Conservation (phyloP, 2,797 vertebrate genomes). For the Dicrostonyx torquatus region DNA sequence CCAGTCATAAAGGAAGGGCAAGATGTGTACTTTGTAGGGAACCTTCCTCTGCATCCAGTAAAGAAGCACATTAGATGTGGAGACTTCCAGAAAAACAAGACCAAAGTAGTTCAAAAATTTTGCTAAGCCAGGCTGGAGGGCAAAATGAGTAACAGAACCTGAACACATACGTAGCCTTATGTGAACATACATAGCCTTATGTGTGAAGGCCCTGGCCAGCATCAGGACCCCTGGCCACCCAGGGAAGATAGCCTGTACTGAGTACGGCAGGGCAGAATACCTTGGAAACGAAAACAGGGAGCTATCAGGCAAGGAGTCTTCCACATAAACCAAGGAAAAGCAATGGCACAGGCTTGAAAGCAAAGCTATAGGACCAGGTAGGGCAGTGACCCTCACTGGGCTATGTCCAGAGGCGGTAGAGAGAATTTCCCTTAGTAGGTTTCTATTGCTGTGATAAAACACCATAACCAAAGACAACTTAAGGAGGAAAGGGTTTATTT, state of each 20-base stretch:
- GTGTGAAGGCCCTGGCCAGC: not conserved
- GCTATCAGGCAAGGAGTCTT: not conserved
- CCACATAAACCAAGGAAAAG: not conserved
- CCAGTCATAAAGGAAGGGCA: not conserved
- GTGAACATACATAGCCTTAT: not conserved
- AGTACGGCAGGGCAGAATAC: not conserved
- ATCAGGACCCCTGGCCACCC: not conserved
- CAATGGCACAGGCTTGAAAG: not conserved
- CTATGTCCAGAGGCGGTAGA: not conserved
- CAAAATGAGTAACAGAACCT: not conserved
- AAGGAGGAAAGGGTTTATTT: too few relatives aligned
- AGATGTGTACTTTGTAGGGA: not conserved
- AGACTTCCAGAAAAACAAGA: slow-evolving; percentile 5
- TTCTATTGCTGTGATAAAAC: not conserved
- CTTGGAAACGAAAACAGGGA: not conserved
- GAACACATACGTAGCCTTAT: not conserved
- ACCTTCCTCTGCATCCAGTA: not conserved
- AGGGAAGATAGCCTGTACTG: not conserved
- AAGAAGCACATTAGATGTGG: not conserved
- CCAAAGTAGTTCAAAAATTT: not conserved
- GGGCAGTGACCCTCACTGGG: not conserved
- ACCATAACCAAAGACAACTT: not conserved
- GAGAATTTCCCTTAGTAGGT: not conserved
- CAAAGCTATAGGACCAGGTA: not conserved
- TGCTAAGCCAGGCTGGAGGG: not conserved